phyloP scores from a whole-genome alignment of 2,888 invertebrate species.

The Melanargia galathea region DNA sequence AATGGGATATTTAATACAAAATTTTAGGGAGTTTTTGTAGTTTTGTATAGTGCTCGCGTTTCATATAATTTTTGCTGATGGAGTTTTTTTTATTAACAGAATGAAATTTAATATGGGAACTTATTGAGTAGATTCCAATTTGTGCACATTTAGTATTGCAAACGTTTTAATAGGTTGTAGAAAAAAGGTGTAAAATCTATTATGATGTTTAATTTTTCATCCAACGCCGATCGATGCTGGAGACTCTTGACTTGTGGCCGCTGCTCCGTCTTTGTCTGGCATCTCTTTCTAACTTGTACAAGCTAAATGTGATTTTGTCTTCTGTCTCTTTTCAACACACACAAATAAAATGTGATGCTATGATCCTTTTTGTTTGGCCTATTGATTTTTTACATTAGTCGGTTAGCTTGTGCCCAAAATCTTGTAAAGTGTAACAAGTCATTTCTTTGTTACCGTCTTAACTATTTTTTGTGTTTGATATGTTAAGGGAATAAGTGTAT shows the following conservation, averaged over 20 bases:
- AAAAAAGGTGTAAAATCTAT: slow-evolving; percentile 33
- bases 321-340: slow-evolving; percentile 66
- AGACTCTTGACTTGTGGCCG: slow-evolving; percentile 74
- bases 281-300: slow-evolving; percentile 65
- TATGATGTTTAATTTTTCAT: slow-evolving; percentile 40
- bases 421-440: not conserved
- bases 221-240: slow-evolving; percentile 71
- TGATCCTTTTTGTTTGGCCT: slow-evolving; percentile 72
- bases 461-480: no score
- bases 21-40: not conserved
- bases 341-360: slow-evolving; percentile 59
- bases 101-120: slow-evolving; percentile 60
- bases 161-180: slow-evolving; percentile 43
- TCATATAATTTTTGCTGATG: not conserved
- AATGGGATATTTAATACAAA: slow-evolving; percentile 37
- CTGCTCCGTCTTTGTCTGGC: slow-evolving; percentile 64
- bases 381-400: slow-evolving; percentile 73
- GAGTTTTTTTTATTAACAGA: not conserved
- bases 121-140: slow-evolving; percentile 24
- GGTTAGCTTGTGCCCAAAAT: not conserved
- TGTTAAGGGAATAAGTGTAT: no score
- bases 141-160: slow-evolving; percentile 45
- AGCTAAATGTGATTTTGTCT: slow-evolving; percentile 61
- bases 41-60: not conserved
- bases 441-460: not conserved